These are phyloP conservation scores for Diplolepis rosae DNA, from an alignment of 2,888 invertebrate species.

Conservation along the genomic window DNA sequence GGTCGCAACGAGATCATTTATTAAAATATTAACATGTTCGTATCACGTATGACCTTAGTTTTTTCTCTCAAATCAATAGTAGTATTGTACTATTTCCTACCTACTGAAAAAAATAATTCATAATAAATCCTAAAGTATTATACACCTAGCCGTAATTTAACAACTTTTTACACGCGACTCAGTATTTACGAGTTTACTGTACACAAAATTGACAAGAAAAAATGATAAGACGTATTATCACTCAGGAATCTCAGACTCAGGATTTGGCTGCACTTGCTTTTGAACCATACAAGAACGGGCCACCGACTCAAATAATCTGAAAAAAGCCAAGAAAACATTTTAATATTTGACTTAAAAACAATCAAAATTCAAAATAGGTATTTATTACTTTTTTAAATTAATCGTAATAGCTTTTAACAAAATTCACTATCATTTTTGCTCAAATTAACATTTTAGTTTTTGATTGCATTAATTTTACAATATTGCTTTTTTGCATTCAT, in stretches of 20 bases:
- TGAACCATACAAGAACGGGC: slow-evolving; percentile 96
- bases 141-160: slow-evolving; percentile 69
- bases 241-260: slow-evolving; percentile 82
- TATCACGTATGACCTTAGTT: slow-evolving; percentile 59
- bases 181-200: slow-evolving; percentile 66
- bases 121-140: slow-evolving; percentile 63
- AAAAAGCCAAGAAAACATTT: slow-evolving; percentile 55
- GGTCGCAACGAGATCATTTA: slow-evolving; percentile 64
- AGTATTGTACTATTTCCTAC: slow-evolving; percentile 43
- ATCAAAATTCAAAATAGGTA: slow-evolving; percentile 34
- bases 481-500: too few species aligned
- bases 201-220: slow-evolving; percentile 60
- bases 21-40: slow-evolving; percentile 72
- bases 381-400: too few species aligned
- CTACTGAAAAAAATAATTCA: slow-evolving; percentile 44
- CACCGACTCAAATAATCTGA: slow-evolving; percentile 94
- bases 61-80: slow-evolving; percentile 44
- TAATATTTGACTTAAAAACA: neutral
- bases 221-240: slow-evolving; percentile 74
- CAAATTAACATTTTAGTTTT: too few species aligned
- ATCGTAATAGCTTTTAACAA: too few species aligned
- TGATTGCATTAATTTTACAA: too few species aligned
- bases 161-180: slow-evolving; percentile 71
- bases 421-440: too few species aligned
- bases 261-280: slow-evolving; percentile 81